phyloP scores from a whole-genome alignment of 2,888 invertebrate species.

The Acleris sparsana region DNA sequence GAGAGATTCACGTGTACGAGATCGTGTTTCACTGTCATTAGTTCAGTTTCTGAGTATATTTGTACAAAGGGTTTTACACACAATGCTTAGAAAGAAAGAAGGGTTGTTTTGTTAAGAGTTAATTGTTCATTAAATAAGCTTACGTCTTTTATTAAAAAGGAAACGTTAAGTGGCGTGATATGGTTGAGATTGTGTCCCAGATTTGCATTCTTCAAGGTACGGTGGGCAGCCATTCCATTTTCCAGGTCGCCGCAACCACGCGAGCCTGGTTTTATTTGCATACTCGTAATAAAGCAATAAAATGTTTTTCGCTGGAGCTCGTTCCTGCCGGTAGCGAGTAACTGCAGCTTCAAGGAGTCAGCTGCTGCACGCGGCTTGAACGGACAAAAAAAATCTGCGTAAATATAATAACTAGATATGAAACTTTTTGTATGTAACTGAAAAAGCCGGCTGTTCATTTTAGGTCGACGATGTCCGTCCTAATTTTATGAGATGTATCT shows the following conservation, averaged over 20 bases:
- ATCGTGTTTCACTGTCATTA: slow-evolving; percentile 55
- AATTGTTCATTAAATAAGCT: slow-evolving; percentile 20
- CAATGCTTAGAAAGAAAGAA: slow-evolving; percentile 4
- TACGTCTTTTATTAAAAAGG: slow-evolving; percentile 22
- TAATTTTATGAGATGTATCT: no score
- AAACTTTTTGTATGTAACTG: neutral
- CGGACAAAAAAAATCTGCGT: slow-evolving; percentile 11
- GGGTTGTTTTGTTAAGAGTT: slow-evolving; percentile 16
- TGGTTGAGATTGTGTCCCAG: slow-evolving; percentile 62
- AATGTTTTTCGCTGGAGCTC: slow-evolving; percentile 52
- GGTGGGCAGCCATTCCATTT: slow-evolving; percentile 56
- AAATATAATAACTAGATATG: slow-evolving; percentile 6
- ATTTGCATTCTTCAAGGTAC: slow-evolving; percentile 58
- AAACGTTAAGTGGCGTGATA: slow-evolving; percentile 45
- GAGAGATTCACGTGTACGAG: slow-evolving; percentile 41
- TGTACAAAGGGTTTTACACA: slow-evolving; percentile 16
- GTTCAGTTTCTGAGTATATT: slow-evolving; percentile 42
- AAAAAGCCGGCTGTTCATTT: no score
- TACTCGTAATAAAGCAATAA: slow-evolving; percentile 62
- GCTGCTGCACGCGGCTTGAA: slow-evolving; percentile 12
- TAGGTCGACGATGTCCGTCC: no score
- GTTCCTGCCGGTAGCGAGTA: slow-evolving; percentile 46
- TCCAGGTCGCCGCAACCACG: slow-evolving; percentile 57
- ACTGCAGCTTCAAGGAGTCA: slow-evolving; percentile 37
- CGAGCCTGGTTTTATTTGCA: slow-evolving; percentile 58